Evolutionary conservation across 1,140 invertebrate genomes (phyloP), one percentile per base, ranked within the genome.

Genomic region (Papilio helenus): DNA sequence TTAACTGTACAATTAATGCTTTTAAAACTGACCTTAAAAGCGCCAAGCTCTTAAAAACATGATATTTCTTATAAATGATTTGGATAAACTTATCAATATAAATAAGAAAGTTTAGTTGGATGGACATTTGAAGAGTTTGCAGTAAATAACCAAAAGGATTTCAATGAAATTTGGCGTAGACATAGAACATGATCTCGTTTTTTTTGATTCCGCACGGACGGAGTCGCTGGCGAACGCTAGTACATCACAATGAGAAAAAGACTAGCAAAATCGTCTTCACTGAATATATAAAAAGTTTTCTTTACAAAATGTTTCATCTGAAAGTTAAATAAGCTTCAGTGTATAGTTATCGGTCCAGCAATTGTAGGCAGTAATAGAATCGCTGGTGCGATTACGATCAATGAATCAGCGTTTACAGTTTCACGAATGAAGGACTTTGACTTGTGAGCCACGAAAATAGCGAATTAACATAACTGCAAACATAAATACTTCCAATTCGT

Each of bases 391-490:
- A 49, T 23, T 49, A 23, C 44, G 72, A 29, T 74, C 42, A 20
- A 74, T 74, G 72, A 74, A 74, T 74, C 72, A 74, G 72, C 72
- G 72, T 74, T 49, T 74, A 74, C 72, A 74, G 72, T 46, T 74
- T 23, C 46, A 4, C 72, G 72, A n/a, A 72, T 72, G 16, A 46
- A 72, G 72, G 72, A 74, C 72, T 74, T 74, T 74, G 20, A 74
- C 72, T 51, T 44, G 72, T 44, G 44, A 20, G 42, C 72, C 10
- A 49, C 14, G 44, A 74, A 74, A 29, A 7, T 20, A 74, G 23
- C 44, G 72, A 18, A 26, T 26, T 68, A 16, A 29, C 10, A 34
- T 34, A 23, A 14, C 26, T 7, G 23, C 9, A 39, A 39, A 39
- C 44, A 14, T 46, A 12, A 2, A 16, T 16, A 12, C 44, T 46